Percentiles rank a stretch among this genome's conserved stretches.
Conservation (phyloP, 2,888 invertebrate species). For the Drosophila parthenogenetica region DNA sequence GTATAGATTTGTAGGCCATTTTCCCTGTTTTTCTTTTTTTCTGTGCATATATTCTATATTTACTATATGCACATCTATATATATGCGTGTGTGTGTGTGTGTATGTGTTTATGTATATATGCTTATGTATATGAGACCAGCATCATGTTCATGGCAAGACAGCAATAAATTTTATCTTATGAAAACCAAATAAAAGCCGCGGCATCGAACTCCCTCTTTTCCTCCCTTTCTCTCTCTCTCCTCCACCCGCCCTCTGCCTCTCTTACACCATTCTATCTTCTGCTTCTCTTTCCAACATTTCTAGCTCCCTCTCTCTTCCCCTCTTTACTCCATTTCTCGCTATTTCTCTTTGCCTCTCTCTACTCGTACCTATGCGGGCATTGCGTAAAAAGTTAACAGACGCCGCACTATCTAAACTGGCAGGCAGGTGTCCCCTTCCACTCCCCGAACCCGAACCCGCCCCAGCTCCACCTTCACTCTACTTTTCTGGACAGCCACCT, state of each 20-base stretch:
- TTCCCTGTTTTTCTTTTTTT: not conserved
- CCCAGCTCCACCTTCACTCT: not conserved
- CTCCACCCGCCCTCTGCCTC: not conserved
- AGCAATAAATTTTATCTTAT: conserved; percentile 80
- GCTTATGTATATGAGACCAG: conserved; percentile 23
- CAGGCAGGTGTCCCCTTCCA: conserved; percentile 10
- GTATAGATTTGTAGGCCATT: no score
- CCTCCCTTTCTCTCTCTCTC: not conserved
- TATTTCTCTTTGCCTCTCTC: not conserved
- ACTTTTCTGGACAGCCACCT: not conserved
- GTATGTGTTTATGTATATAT: not conserved
- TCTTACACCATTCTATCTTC: not conserved
- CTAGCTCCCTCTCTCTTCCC: not conserved
- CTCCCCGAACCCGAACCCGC: no score
- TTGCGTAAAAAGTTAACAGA: conserved; percentile 31
- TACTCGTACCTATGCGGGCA: conserved; percentile 2
- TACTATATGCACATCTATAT: not conserved
- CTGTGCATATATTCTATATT: not conserved
- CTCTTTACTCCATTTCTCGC: not conserved
- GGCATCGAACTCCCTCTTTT: conserved; percentile 16
- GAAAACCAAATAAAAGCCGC: conserved; percentile 71
- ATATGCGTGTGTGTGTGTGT: not conserved
- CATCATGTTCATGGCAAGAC: conserved; percentile 58
- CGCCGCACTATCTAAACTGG: conserved; percentile 28
- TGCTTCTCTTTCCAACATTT: not conserved